These are phyloP conservation scores for Streptopelia turtur DNA, from an alignment of 2,797 vertebrate genomes.

Conservation along the genomic window DNA sequence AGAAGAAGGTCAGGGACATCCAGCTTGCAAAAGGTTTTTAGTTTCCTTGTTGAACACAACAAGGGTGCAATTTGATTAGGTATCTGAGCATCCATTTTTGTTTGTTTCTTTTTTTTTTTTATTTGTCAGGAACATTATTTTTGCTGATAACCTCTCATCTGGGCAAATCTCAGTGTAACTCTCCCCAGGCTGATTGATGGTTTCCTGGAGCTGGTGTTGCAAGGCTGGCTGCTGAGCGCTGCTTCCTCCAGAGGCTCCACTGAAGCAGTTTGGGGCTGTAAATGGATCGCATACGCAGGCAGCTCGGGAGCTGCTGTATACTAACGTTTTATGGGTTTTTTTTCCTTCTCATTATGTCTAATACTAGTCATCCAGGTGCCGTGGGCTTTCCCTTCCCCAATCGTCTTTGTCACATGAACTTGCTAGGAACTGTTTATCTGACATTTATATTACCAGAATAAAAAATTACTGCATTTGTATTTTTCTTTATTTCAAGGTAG, in stretches of 20 bases:
- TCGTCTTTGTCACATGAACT: background rate
- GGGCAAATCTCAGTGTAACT: constrained; percentile 53
- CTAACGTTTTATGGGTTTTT: constrained; percentile 32
- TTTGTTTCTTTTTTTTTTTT: background rate
- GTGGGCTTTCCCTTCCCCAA: background rate
- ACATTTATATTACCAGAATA: background rate
- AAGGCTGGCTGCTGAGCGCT: constrained; percentile 63
- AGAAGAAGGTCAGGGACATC: background rate
- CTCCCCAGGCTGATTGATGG: constrained; percentile 74
- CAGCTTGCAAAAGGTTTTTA: background rate
- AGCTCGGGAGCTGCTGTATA: constrained; percentile 40
- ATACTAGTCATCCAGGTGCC: constrained; percentile 36
- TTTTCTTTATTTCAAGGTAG: background rate
- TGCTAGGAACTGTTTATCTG: constrained; percentile 23
- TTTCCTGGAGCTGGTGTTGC: constrained; percentile 74
- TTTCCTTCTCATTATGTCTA: constrained; percentile 28
- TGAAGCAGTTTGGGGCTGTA: constrained; percentile 32
- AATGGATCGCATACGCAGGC: background rate
- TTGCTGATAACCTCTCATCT: constrained; percentile 59
- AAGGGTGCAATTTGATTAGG: background rate
- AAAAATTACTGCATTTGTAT: background rate
- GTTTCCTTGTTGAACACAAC: background rate
- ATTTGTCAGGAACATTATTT: background rate
- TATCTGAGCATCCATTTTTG: background rate
- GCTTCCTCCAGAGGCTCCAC: constrained; percentile 52